Base-by-base conservation (phyloP, 2,113 vertebrate species). In the Opisthocomus hoazin region DNA sequence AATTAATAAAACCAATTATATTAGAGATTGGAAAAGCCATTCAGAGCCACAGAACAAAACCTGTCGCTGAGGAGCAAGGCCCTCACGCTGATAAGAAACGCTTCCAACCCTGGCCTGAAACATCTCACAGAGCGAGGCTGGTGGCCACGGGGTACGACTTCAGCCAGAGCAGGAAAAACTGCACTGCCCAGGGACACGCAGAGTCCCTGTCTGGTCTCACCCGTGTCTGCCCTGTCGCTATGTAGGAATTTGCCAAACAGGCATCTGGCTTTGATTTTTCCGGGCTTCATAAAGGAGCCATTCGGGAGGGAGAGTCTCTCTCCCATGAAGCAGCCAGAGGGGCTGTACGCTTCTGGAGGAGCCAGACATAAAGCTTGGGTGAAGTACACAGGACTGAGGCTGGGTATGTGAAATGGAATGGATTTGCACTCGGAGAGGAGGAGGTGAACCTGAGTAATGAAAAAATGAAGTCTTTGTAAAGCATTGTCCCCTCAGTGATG, bases 141-240 rank as follows among this genome's bases (percentile, higher is more conserved):
- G 43, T 30, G 69, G 77, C 63, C 26, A 15, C 2, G 2, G 39
- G 41, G 11, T 16, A 15, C 0, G 0, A 54, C 57, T 80, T 15
- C 61, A 91, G 63, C 4, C 11, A 63, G n/a, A 63, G 58, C 48
- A 54, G 63, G 37, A 84, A 63, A 80, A 71, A 10, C 36, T 9
- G n/a, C n/a, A 4, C 51, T 63, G 68, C n/a, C 30, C 19, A 15
- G 61, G 69, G 41, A 56, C 39, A 20, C 1, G 9, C 41, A 54
- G 68, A 46, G 54, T 4, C 8, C 18, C 41, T 1, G 0, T 10
- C 61, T 32, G 11, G 13, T 29, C 56, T 61, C 48, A 53, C 34
- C 41, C 22, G 9, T 6, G 3, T 13, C n/a, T 83, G 56, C 36
- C 27, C 15, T 53, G 26, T 10, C 70, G 16, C 41, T 61, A 5